Conservation (phyloP, 2,888 invertebrate genomes). For the Melanophora roralis region DNA sequence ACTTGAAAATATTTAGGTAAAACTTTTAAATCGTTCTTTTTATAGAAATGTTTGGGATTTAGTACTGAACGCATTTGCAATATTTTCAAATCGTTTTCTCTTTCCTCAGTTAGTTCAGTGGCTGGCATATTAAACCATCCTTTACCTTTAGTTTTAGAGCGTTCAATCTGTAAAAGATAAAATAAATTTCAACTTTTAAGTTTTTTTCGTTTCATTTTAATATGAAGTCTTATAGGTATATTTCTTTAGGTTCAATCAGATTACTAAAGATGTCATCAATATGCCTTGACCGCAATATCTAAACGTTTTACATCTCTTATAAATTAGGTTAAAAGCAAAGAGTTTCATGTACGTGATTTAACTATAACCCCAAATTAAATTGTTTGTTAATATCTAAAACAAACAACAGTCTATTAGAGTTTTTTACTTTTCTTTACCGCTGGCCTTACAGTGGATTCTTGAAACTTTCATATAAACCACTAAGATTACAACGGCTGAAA, state of each 20-base stretch:
- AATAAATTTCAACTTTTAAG: background rate
- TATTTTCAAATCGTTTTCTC: slow-evolving; percentile 90
- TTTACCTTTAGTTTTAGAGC: slow-evolving; percentile 88
- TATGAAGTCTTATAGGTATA: background rate
- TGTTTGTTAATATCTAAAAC: slow-evolving; percentile 62
- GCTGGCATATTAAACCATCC: slow-evolving; percentile 94
- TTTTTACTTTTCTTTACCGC: slow-evolving; percentile 70
- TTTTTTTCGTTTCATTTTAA: background rate
- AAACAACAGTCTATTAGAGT: slow-evolving; percentile 70
- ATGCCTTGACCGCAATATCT: slow-evolving; percentile 66
- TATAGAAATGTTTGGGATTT: slow-evolving; percentile 96
- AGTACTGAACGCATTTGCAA: slow-evolving; percentile 94
- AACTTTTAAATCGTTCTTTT: slow-evolving; percentile 90
- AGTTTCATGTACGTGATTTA: slow-evolving; percentile 40
- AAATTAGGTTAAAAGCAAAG: slow-evolving; percentile 30
- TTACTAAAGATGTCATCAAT: slow-evolving; percentile 78
- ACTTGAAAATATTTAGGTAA: slow-evolving; percentile 97
- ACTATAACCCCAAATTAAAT: slow-evolving; percentile 68
- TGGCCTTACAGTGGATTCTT: slow-evolving; percentile 76
- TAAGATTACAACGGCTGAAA: slow-evolving; percentile 78
- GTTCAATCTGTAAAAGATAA: slow-evolving; percentile 79
- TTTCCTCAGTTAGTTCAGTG: slow-evolving; percentile 92
- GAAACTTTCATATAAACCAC: slow-evolving; percentile 67
- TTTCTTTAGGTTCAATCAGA: slow-evolving; percentile 69
- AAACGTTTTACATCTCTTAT: slow-evolving; percentile 48